Evolutionary conservation across 2,797 vertebrate genomes (phyloP).

Genomic region (Betta splendens): DNA sequence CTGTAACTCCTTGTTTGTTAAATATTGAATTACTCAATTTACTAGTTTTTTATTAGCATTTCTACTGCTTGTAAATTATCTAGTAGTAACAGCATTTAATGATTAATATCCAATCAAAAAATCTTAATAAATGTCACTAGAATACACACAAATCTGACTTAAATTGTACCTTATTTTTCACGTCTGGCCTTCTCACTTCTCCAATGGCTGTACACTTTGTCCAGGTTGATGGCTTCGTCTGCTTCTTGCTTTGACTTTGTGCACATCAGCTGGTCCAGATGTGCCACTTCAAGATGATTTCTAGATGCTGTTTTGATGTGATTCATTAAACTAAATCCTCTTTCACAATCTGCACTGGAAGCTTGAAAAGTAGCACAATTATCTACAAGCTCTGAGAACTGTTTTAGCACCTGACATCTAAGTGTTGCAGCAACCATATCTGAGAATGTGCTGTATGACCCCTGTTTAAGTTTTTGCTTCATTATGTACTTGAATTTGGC

Average conservation of each 20-base stretch:
- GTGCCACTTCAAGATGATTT: constrained; percentile 46
- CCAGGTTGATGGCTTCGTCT: constrained; percentile 13
- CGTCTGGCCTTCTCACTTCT: constrained; percentile 1
- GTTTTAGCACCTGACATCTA: constrained; percentile 41
- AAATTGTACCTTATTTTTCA: too few species aligned
- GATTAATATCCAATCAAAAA: too few species aligned
- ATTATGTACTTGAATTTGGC: constrained; percentile 47
- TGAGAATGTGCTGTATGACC: constrained; percentile 45
- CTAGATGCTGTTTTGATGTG: constrained; percentile 39
- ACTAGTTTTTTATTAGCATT: too few species aligned
- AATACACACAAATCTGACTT: too few species aligned
- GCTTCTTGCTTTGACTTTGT: constrained; percentile 30
- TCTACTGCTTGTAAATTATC: too few species aligned
- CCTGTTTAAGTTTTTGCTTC: constrained; percentile 41
- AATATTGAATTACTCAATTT: too few species aligned
- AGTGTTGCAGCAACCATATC: constrained; percentile 40
- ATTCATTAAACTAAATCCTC: constrained; percentile 53
- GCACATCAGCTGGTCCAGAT: too few species aligned
- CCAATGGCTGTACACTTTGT: constrained; percentile 24
- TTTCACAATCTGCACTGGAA: constrained; percentile 44
- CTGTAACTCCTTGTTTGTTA: too few species aligned
- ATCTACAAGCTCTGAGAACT: constrained; percentile 47
- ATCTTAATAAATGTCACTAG: too few species aligned
- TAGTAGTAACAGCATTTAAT: too few species aligned
- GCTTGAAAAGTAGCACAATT: constrained; percentile 37